A percentile compares a stretch with the other conserved stretches of the same genome.
Evolutionary conservation across 2,888 invertebrate species (phyloP).

Genomic region (Eupithecia inturbata): DNA sequence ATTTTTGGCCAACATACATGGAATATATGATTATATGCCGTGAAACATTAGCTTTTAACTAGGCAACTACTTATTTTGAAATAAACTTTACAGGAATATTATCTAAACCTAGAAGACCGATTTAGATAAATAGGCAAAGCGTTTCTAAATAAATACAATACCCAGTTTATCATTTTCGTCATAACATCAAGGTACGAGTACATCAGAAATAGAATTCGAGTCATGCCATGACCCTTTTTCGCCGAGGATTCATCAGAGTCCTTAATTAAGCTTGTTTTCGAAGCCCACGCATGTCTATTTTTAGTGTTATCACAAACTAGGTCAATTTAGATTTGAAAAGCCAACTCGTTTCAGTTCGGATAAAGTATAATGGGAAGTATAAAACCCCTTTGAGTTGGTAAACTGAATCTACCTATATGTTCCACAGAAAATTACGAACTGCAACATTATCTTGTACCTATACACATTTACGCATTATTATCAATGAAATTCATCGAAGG

Average conservation of each 20-base stretch:
- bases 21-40: not conserved
- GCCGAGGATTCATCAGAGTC: constrained; percentile 19
- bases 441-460: not conserved
- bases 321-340: constrained; percentile 12
- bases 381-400: too few species aligned
- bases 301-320: constrained; percentile 4
- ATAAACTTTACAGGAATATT: not conserved
- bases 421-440: not conserved
- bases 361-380: not conserved
- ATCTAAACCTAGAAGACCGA: not conserved
- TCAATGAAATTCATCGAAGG: not conserved
- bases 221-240: constrained; percentile 37
- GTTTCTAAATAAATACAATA: not conserved
- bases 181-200: not conserved
- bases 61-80: not conserved
- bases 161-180: not conserved
- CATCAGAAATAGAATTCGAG: constrained; percentile 37
- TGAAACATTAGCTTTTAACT: not conserved
- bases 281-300: constrained; percentile 14
- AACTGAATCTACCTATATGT: not conserved
- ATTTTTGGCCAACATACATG: too few species aligned
- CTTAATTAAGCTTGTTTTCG: constrained; percentile 28
- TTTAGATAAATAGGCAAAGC: not conserved
- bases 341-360: not conserved
- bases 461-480: not conserved